These are phyloP conservation scores for Chelonus insularis DNA, from an alignment of 1,140 invertebrate species.

Conservation along the genomic window DNA sequence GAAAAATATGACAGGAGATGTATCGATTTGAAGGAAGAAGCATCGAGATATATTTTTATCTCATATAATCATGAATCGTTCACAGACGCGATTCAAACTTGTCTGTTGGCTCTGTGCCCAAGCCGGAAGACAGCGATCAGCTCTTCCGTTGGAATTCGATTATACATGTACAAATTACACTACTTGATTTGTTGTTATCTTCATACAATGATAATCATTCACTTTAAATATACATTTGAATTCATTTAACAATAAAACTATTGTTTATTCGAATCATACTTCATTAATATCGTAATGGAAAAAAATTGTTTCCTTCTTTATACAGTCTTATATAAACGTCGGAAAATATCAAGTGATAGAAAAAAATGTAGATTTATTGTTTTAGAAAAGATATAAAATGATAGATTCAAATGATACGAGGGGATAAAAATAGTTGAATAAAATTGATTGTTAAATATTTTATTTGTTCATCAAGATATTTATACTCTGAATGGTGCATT, in stretches of 20 bases:
- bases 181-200: slow-evolving; percentile 4
- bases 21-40: slow-evolving; percentile 15
- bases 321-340: too few relatives aligned
- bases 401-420: too few relatives aligned
- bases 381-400: too few relatives aligned
- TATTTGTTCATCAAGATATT: too few relatives aligned
- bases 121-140: slow-evolving; percentile 27
- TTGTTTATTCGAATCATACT: background rate
- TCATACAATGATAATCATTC: background rate
- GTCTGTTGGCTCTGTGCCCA: slow-evolving; percentile 22
- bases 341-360: too few relatives aligned
- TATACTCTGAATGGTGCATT: too few relatives aligned
- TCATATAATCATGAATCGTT: slow-evolving; percentile 3
- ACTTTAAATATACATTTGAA: too few relatives aligned
- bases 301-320: too few relatives aligned
- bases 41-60: slow-evolving; percentile 3
- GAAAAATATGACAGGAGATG: background rate
- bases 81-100: slow-evolving; percentile 4
- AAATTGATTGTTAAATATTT: too few relatives aligned
- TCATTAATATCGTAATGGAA: background rate
- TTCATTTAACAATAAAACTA: too few relatives aligned
- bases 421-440: too few relatives aligned
- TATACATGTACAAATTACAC: slow-evolving; percentile 8
- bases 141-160: slow-evolving; percentile 26
- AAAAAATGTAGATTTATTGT: too few relatives aligned